Conservation (phyloP, 2,113 vertebrate genomes). For the Ochotona princeps region DNA sequence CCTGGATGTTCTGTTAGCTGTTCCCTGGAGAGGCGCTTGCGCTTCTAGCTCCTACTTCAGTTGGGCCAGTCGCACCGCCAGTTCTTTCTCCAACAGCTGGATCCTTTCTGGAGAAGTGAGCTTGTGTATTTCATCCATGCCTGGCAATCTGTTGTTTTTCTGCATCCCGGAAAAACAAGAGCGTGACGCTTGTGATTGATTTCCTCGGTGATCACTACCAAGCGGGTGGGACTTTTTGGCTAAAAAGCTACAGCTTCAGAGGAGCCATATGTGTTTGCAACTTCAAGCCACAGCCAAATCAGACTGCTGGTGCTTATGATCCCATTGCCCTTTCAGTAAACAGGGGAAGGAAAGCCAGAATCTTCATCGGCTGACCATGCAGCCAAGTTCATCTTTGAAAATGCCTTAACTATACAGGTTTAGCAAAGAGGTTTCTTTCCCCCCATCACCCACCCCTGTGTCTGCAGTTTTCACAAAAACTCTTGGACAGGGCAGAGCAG, state of each 20-base stretch:
- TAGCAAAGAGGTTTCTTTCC: background rate
- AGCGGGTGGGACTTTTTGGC: background rate
- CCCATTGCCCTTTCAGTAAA: background rate
- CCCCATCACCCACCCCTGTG: too few relatives aligned
- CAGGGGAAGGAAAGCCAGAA: background rate
- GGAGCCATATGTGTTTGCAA: background rate
- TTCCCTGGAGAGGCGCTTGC: slow-evolving; percentile 63
- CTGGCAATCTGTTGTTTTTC: slow-evolving; percentile 34
- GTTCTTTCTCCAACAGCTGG: slow-evolving; percentile 86
- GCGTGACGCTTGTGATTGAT: background rate
- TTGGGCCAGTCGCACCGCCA: slow-evolving; percentile 81
- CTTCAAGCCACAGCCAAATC: background rate
- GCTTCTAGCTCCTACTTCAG: slow-evolving; percentile 85
- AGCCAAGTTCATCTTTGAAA: slow-evolving; percentile 6
- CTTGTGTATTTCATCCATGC: slow-evolving; percentile 83
- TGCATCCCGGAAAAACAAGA: slow-evolving; percentile 46
- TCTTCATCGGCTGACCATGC: background rate
- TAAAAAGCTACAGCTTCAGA: background rate
- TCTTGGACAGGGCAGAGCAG: background rate
- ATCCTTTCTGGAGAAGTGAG: slow-evolving; percentile 85
- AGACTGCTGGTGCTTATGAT: background rate
- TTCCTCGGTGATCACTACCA: background rate
- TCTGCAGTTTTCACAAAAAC: background rate
- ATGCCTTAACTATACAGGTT: background rate
- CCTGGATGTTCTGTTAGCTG: slow-evolving; percentile 76